A percentile compares a stretch with the other conserved stretches of the same genome.
Evolutionary conservation across 2,797 vertebrate species (phyloP).

Genomic region (Oryzias dopingdopingensis): DNA sequence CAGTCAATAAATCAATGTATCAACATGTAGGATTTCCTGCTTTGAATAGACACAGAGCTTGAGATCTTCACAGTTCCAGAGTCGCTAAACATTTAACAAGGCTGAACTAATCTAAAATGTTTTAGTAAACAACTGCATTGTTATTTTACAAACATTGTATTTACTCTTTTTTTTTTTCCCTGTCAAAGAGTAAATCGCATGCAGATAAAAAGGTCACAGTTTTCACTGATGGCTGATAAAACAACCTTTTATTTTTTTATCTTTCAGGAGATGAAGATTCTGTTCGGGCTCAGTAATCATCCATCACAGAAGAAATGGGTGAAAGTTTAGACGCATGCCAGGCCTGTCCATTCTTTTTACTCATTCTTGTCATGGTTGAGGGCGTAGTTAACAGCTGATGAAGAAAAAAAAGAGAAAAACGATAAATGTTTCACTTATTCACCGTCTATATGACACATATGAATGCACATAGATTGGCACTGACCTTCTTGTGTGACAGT

Average conservation of each 20-base stretch:
- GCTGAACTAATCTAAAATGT: conserved; percentile 19
- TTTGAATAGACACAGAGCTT: conserved; percentile 1
- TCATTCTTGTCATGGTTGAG: conserved; percentile 69
- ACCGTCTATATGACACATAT: conserved; percentile 14
- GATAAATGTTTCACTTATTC: background rate
- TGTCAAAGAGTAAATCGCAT: conserved; percentile 14
- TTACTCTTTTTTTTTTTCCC: background rate
- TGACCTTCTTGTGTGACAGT: conserved; percentile 82
- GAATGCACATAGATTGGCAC: conserved; percentile 33
- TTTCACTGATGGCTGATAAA: conserved; percentile 13
- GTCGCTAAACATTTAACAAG: conserved; percentile 12
- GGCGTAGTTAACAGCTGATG: conserved; percentile 67
- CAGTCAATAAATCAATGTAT: no score
- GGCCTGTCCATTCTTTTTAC: conserved; percentile 42
- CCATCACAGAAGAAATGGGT: conserved; percentile 7
- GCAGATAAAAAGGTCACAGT: conserved; percentile 42
- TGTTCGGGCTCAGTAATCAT: conserved; percentile 6
- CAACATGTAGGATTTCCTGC: conserved; percentile 7
- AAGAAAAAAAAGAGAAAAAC: conserved; percentile 22
- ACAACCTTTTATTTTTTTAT: conserved; percentile 11
- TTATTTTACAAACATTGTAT: background rate
- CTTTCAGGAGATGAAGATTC: conserved; percentile 19
- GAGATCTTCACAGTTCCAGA: conserved; percentile 3
- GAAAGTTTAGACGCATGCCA: conserved; percentile 15
- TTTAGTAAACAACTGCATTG: background rate